Evolutionary conservation across 2,888 invertebrate genomes (phyloP), one percentile per base, ranked within the genome.

Genomic region (Dasysyrphus albostriatus): DNA sequence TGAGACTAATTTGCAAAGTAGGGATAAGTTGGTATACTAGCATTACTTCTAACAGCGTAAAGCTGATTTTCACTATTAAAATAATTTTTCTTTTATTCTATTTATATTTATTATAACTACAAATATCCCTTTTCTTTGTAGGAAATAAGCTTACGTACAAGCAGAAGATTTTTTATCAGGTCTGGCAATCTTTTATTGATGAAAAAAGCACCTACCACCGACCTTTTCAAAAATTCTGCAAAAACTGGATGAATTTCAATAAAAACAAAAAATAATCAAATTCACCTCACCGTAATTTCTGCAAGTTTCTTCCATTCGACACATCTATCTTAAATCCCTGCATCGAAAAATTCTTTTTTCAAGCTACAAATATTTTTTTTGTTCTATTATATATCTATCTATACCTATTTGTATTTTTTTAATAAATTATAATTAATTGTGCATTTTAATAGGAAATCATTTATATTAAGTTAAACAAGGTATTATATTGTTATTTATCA

Each of bases 381-480:
- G 0, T 29, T 14, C 3, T n/a, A 16, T 12, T 39, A 32, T 9
- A 32, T 9, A 42, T 34, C 1, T 49, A 32, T 65, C 9, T 29
- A 14, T 29, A 51, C 5, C 24, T 24, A 29, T 3, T 44, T 47
- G n/a, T 59, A 34, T 75, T 67, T 75, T 16, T 32, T 58, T 72
- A 44, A 37, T 14, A 39, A 47, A 19, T 34, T 59, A 19, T 39
- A 54, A 19, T 16, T 61, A 47, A 67, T 34, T 63, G 39, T 44
- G 49, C 65, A 67, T 61, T 76, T 61, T 59, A 44, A 74, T 76
- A 81, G 81, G 34, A 69, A 81, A 76, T 59, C 16, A 69, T 69
- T 76, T 67, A 16, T 47, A n/a, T 54, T 69, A 58, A 65, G 70
- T 34, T 56, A 16, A 81, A 51, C 34, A 69, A 69, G 67, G 67